Conservation (phyloP, 2,888 invertebrate species). For the Argyresthia goedartella region DNA sequence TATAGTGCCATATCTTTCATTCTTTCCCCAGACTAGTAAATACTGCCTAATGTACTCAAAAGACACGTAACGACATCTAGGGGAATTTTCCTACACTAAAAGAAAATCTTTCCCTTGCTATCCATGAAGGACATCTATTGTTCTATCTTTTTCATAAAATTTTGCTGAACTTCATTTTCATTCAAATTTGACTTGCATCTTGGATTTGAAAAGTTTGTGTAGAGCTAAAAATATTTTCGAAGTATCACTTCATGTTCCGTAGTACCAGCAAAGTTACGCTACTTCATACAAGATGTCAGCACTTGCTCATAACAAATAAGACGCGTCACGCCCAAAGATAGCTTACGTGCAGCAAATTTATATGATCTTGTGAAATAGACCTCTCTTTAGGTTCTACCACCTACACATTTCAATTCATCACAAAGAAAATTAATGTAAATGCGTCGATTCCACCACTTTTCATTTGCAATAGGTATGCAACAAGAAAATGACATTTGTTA, state of each 20-base stretch:
- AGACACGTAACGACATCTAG: background rate
- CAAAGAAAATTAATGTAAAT: conserved; percentile 14
- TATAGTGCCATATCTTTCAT: too few relatives aligned
- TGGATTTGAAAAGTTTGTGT: too few relatives aligned
- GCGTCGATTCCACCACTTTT: conserved; percentile 38
- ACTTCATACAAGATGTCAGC: conserved; percentile 38
- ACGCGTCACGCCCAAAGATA: conserved; percentile 53
- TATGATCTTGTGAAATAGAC: conserved; percentile 59
- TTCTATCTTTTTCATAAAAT: background rate
- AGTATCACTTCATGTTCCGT: too few relatives aligned
- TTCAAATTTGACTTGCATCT: too few relatives aligned
- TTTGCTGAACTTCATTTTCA: background rate
- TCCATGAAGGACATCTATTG: background rate
- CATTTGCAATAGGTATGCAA: conserved; percentile 53
- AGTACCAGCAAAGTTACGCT: conserved; percentile 6
- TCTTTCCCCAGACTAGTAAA: too few relatives aligned
- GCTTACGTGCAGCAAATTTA: conserved; percentile 32
- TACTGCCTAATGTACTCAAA: too few relatives aligned
- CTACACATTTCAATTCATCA: conserved; percentile 53
- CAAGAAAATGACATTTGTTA: conserved; percentile 55
- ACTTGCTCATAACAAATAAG: conserved; percentile 1
- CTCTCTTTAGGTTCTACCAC: conserved; percentile 25
- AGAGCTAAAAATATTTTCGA: background rate
- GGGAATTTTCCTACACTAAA: background rate
- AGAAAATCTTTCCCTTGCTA: background rate